phyloP scores from a whole-genome alignment of 2,797 vertebrate genomes.

The Tangara arthus region DNA sequence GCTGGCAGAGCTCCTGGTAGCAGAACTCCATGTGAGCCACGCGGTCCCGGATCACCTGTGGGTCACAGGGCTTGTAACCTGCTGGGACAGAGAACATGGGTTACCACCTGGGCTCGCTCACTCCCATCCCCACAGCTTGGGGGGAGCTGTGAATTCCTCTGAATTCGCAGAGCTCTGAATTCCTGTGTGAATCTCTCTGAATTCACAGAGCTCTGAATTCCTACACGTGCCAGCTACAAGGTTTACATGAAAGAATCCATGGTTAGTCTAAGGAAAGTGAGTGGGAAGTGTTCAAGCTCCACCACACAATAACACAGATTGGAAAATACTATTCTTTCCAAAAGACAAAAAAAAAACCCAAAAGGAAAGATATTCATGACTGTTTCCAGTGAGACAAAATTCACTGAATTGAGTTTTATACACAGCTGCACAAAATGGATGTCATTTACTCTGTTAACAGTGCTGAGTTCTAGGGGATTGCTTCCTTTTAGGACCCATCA shows the following conservation, averaged over 20 bases:
- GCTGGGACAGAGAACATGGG: not conserved
- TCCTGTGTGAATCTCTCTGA: not conserved
- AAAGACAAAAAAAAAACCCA: fast-evolving
- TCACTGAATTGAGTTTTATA: not conserved
- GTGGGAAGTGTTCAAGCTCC: not conserved
- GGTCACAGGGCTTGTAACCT: constrained; percentile 97
- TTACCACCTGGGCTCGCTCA: not conserved
- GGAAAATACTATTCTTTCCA: not conserved
- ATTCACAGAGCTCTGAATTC: not conserved
- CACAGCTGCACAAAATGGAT: not conserved
- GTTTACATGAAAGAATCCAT: not conserved
- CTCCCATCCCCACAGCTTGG: not conserved
- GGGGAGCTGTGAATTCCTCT: not conserved
- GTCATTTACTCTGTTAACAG: not conserved
- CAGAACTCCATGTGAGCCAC: constrained; percentile 97
- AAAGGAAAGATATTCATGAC: not conserved
- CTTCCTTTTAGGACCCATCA: not conserved
- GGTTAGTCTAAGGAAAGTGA: not conserved
- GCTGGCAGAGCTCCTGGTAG: constrained; percentile 93
- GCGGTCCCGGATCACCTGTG: constrained; percentile 93
- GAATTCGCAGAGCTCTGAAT: not conserved
- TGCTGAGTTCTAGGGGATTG: not conserved
- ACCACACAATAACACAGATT: not conserved
- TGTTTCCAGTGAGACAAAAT: not conserved
- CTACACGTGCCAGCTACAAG: not conserved